Evolutionary conservation across 2,113 vertebrate genomes (phyloP), one percentile per base, ranked within the genome.

Genomic region (Leucopsar rothschildi): DNA sequence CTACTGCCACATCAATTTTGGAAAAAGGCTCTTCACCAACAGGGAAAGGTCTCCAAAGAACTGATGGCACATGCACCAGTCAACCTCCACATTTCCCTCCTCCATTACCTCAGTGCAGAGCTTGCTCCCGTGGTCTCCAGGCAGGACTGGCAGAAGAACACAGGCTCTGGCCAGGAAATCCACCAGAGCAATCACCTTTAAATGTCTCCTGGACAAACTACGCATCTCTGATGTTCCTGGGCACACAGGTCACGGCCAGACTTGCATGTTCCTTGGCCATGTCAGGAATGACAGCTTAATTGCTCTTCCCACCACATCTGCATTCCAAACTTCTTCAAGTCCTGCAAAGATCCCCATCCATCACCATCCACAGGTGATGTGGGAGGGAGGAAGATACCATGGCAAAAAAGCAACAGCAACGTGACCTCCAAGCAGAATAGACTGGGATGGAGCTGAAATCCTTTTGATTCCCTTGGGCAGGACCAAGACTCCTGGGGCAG

Each of bases 21-120:
- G 44, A 16, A 63, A 73, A 55, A 68, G 27, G n/a, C 17, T 84
- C 39, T 35, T 81, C 9, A 42, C 29, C 49, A 59, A 14, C 5
- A 42, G 1, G 11, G 9, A 49, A 80, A 89, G 47, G 19, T 64
- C 44, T 65, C 44, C 22, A 40, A 68, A 0, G 2, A 56, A n/a
- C 1, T 22, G 53, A 16, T 0, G 20, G 24, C n/a, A 71, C 3
- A 13, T 0, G 0, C 19, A 21, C 12, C 1, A 17, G 17, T 11
- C 44, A 55, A 64, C 29, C 21, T 59, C 39, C 47, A 3, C 0
- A 0, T 12, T 91, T 60, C 49, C n/a, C 39, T 76, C 33, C 56
- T 56, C 31, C 57, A 17, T 60, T 15, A 87, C 49, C 75, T 82
- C 50, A 44, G 12, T 76, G 59, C 45, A 85, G n/a, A 68, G 40